Evolutionary conservation across 2,888 invertebrate genomes (phyloP).

Genomic region (Phania funesta): DNA sequence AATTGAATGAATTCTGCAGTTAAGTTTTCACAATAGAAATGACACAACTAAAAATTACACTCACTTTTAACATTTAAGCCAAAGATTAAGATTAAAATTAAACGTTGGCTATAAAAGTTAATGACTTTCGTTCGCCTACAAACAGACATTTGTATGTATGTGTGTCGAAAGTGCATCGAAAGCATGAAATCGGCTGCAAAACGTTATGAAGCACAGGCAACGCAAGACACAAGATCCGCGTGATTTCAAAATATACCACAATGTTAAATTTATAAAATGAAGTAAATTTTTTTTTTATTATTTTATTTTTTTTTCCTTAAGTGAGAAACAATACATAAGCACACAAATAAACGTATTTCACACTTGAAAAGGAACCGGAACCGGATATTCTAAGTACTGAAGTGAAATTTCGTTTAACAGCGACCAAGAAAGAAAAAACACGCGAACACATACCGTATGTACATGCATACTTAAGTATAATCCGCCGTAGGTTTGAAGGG

Average conservation of each 20-base stretch:
- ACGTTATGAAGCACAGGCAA: neutral
- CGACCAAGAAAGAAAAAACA: no score
- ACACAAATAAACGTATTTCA: neutral
- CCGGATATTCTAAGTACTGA: slow-evolving; percentile 43
- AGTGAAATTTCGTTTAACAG: no score
- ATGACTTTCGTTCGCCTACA: slow-evolving; percentile 43
- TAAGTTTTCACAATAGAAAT: slow-evolving; percentile 15
- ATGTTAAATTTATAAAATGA: slow-evolving; percentile 3
- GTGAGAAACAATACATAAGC: slow-evolving; percentile 5
- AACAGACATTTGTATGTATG: neutral
- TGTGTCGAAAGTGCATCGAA: neutral
- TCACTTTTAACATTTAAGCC: slow-evolving; percentile 19
- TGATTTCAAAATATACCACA: neutral
- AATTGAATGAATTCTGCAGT: slow-evolving; percentile 19
- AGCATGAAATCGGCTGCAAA: slow-evolving; percentile 17
- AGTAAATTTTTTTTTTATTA: slow-evolving; percentile 15
- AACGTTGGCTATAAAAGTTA: slow-evolving; percentile 57
- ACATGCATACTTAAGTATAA: neutral
- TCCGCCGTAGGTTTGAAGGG: neutral
- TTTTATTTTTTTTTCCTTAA: slow-evolving; percentile 6
- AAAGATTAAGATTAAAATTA: slow-evolving; percentile 48
- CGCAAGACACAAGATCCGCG: neutral
- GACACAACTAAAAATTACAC: slow-evolving; percentile 10
- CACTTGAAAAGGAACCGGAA: slow-evolving; percentile 48
- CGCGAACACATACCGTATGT: neutral